A percentile compares a stretch with the other conserved stretches of the same genome.
These are phyloP conservation scores for Coenonympha glycerion DNA, from an alignment of 2,888 invertebrate species.

Conservation along the genomic window DNA sequence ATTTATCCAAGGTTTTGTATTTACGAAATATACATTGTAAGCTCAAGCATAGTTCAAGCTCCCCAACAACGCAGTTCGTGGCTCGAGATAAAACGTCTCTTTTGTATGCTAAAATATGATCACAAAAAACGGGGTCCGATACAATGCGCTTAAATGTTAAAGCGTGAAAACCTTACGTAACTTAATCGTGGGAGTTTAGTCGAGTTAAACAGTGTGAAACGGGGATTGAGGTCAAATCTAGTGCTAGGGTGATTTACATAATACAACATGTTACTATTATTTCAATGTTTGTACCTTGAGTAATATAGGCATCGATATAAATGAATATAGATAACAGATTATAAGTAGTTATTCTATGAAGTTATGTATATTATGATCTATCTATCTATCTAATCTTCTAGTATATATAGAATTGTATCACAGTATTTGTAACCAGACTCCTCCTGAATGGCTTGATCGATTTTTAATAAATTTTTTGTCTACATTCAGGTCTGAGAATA, in stretches of 20 bases:
- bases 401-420: too few species aligned
- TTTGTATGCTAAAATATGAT: background rate
- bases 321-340: too few species aligned
- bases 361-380: too few species aligned
- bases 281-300: background rate
- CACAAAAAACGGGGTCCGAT: background rate
- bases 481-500: too few species aligned
- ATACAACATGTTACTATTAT: background rate
- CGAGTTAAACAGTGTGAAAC: conserved; percentile 10
- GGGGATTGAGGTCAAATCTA: conserved; percentile 18
- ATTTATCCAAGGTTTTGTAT: too few species aligned
- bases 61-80: background rate
- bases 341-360: too few species aligned
- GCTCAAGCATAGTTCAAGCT: background rate
- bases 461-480: too few species aligned
- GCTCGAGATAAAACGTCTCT: background rate
- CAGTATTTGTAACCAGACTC: too few species aligned
- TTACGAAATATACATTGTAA: too few species aligned
- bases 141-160: background rate
- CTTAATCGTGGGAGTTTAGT: conserved; percentile 8
- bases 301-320: too few species aligned
- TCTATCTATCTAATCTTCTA: too few species aligned
- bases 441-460: too few species aligned
- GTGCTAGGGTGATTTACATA: conserved; percentile 10
- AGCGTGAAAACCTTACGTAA: conserved; percentile 11